Evolutionary conservation across 1,140 invertebrate genomes (phyloP).

Genomic region (Apis cerana): DNA sequence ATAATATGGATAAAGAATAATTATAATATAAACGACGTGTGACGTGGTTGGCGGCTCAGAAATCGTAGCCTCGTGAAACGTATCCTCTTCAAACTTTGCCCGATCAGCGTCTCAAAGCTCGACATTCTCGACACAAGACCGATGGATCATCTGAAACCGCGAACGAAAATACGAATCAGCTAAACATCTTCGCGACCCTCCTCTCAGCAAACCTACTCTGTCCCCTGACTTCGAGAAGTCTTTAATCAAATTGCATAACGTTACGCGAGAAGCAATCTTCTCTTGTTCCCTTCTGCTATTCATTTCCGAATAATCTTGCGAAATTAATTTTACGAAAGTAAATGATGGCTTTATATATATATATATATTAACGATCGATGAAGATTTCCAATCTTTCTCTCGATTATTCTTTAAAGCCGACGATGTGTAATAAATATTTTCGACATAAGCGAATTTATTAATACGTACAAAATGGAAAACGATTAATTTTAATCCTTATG

Average conservation of each 20-base stretch:
- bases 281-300: background rate
- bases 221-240: background rate
- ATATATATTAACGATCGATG: background rate
- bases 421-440: too few species aligned
- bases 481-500: too few species aligned
- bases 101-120: background rate
- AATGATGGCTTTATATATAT: background rate
- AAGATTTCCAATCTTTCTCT: background rate
- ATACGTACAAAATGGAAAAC: too few species aligned
- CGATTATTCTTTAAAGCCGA: too few species aligned
- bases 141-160: conserved; percentile 5
- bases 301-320: background rate
- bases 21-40: background rate
- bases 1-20: background rate
- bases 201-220: background rate
- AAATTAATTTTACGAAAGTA: background rate
- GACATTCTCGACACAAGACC: background rate
- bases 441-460: too few species aligned
- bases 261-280: conserved; percentile 51
- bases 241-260: conserved; percentile 60
- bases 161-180: conserved; percentile 19
- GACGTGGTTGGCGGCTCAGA: too few species aligned
- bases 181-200: conserved; percentile 12
- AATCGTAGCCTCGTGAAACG: background rate
- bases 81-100: background rate